phyloP scores from a whole-genome alignment of 2,888 invertebrate species.

The Cephus nigrinus region DNA sequence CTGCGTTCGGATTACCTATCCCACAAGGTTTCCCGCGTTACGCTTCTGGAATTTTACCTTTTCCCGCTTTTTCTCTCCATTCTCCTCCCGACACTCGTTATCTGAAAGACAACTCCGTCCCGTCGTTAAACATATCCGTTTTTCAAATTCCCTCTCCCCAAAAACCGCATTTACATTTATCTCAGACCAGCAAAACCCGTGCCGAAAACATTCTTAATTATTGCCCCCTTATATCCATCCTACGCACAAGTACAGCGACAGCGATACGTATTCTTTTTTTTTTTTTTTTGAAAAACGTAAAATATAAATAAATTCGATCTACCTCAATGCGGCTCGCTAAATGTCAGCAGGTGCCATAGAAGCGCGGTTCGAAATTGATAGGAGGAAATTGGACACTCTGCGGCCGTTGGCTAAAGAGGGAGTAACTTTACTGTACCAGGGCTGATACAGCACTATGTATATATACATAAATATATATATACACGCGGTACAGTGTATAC shows the following conservation, averaged over 20 bases:
- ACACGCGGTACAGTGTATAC: neutral
- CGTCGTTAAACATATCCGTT: neutral
- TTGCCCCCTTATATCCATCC: neutral
- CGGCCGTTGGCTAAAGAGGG: slow-evolving; percentile 13
- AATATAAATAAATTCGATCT: neutral
- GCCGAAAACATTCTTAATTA: neutral
- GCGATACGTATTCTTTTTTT: too few relatives aligned
- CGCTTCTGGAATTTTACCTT: neutral
- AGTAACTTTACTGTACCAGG: slow-evolving; percentile 12
- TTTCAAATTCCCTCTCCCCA: neutral
- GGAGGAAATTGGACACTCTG: slow-evolving; percentile 18
- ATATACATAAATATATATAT: neutral
- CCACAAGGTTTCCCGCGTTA: neutral
- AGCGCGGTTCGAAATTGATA: neutral
- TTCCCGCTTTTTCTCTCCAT: neutral
- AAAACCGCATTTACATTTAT: neutral
- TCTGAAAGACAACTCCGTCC: neutral
- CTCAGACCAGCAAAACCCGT: neutral
- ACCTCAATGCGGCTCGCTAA: neutral
- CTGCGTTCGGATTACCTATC: neutral
- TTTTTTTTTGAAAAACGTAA: neutral
- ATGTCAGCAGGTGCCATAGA: neutral
- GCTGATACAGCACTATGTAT: neutral
- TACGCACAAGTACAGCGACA: neutral
- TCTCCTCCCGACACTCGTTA: neutral